These are phyloP conservation scores for Macaria notata DNA, from an alignment of 2,888 invertebrate species.

Conservation along the genomic window DNA sequence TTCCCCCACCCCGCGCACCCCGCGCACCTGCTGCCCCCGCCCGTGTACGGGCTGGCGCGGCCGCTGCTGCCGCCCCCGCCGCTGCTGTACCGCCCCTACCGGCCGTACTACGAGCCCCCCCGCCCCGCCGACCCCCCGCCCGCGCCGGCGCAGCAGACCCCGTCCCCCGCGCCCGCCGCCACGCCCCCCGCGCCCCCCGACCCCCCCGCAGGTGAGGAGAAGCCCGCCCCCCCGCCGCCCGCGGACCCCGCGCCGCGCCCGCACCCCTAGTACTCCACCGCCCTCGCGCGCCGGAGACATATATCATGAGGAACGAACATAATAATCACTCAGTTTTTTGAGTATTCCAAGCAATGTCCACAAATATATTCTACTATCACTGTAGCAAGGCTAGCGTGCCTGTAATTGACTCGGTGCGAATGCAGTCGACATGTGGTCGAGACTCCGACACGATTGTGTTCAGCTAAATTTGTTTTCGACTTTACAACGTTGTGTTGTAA, in stretches of 20 bases:
- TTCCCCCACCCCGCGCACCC: constrained; percentile 33
- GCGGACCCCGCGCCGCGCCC: constrained; percentile 21
- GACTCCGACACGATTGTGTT: too few relatives aligned
- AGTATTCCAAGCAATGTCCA: too few relatives aligned
- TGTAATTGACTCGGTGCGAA: too few relatives aligned
- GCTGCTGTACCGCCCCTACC: constrained; percentile 61
- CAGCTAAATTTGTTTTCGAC: too few relatives aligned
- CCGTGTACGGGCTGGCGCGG: constrained; percentile 48
- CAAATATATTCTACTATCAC: too few relatives aligned
- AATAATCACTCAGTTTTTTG: too few relatives aligned
- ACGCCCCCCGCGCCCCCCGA: constrained; percentile 1
- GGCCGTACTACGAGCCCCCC: constrained; percentile 49
- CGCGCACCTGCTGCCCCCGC: constrained; percentile 49
- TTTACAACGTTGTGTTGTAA: too few relatives aligned
- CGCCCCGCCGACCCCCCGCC: constrained; percentile 25
- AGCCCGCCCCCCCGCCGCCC: constrained; percentile 15
- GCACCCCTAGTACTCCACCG: background rate
- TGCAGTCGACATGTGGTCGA: too few relatives aligned
- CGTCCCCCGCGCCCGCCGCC: constrained; percentile 13
- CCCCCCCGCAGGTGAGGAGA: constrained; percentile 30
- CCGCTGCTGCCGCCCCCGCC: constrained; percentile 61
- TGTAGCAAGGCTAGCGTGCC: too few relatives aligned
- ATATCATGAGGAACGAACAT: too few relatives aligned
- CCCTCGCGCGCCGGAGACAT: too few relatives aligned
- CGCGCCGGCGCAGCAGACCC: constrained; percentile 36